phyloP scores from a whole-genome alignment of 1,140 invertebrate genomes.

The Palaemon carinicauda region DNA sequence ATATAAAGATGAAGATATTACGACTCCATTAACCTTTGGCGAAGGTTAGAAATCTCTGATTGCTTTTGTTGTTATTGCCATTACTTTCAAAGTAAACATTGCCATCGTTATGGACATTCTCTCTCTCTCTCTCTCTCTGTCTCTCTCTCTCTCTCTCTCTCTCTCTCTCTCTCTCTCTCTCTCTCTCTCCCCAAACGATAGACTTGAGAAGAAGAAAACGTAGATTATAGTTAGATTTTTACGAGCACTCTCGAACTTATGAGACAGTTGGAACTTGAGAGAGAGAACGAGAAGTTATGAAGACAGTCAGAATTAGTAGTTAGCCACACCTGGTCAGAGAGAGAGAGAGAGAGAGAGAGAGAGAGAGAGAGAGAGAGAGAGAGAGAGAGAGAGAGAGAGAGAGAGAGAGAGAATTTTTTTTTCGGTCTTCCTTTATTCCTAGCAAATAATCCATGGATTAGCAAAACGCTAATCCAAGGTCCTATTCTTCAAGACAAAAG shows the following conservation, averaged over 20 bases:
- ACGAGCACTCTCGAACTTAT: no score
- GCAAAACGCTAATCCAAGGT: no score
- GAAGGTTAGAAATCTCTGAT: no score
- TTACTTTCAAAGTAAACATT: no score
- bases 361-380: slow-evolving; percentile 1
- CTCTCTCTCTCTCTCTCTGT: no score
- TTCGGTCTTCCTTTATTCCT: neutral
- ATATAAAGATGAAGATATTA: no score
- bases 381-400: slow-evolving; percentile 4
- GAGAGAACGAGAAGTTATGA: neutral
- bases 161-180: neutral
- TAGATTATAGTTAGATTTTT: neutral
- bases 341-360: slow-evolving; percentile 1
- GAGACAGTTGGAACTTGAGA: neutral
- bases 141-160: neutral
- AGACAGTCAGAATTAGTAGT: neutral
- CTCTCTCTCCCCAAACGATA: neutral
- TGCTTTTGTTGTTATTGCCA: no score
- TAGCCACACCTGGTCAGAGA: no score
- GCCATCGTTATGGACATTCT: no score
- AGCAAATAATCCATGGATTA: no score
- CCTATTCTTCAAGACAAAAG: no score
- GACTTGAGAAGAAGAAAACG: neutral
- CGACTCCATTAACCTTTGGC: no score
- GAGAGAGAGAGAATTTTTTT: neutral